Percentiles rank a stretch among this genome's conserved stretches.
Evolutionary conservation across 2,888 invertebrate genomes (phyloP).

Genomic region (Troilus luridus): DNA sequence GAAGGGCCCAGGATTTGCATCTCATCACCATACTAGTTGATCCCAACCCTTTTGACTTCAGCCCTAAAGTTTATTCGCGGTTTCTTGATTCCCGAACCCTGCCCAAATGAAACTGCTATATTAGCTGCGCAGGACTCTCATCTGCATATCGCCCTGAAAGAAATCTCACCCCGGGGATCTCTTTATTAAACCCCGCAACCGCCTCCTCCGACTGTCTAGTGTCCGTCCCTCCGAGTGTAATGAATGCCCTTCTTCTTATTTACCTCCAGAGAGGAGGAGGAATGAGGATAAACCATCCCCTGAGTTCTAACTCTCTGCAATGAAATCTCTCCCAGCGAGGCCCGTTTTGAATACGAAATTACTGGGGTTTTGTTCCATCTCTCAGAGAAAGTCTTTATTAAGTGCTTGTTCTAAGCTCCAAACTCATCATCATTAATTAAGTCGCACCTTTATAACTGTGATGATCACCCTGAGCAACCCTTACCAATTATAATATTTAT

Average conservation of each 20-base stretch:
- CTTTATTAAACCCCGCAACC: constrained; percentile 27
- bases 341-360: constrained; percentile 34
- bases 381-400: background rate
- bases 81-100: constrained; percentile 66
- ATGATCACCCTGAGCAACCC: background rate
- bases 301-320: background rate
- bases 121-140: constrained; percentile 64
- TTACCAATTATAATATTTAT: background rate
- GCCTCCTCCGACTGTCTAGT: background rate
- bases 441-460: background rate
- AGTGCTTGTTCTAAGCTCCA: background rate
- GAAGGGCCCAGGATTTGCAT: constrained; percentile 65
- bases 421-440: background rate
- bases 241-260: constrained; percentile 16
- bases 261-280: background rate
- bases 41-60: constrained; percentile 64
- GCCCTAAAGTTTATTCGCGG: constrained; percentile 66
- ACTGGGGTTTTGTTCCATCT: background rate
- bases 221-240: background rate
- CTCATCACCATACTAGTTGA: constrained; percentile 66
- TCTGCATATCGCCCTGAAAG: constrained; percentile 64
- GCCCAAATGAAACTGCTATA: constrained; percentile 66
- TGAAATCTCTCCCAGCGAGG: background rate
- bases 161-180: constrained; percentile 22
- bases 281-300: background rate